Conservation (phyloP, 2,888 invertebrate species). For the Hypena proboscidalis region DNA sequence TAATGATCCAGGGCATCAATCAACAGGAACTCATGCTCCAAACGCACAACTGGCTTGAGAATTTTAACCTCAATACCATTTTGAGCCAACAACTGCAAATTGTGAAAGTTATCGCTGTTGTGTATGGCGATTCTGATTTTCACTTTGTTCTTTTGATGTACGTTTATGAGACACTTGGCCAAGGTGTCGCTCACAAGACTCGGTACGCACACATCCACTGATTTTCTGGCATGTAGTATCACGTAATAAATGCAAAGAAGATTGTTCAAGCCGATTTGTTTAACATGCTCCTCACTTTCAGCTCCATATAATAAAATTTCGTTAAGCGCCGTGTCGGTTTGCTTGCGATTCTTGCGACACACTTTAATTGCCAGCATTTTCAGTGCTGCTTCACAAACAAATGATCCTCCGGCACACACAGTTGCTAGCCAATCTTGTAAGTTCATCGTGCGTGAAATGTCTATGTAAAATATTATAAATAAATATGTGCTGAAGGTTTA, state of each 20-base stretch:
- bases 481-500: no score
- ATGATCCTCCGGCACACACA: conserved; percentile 15
- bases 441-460: conserved; percentile 6
- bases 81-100: conserved; percentile 48
- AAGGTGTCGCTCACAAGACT: conserved; percentile 59
- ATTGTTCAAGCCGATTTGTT: conserved; percentile 59
- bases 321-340: conserved; percentile 49
- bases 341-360: conserved; percentile 22
- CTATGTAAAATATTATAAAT: background rate
- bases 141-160: conserved; percentile 50
- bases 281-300: conserved; percentile 47
- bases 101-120: conserved; percentile 46
- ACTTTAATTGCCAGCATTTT: conserved; percentile 18
- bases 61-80: conserved; percentile 61
- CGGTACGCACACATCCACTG: conserved; percentile 66
- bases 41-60: conserved; percentile 46
- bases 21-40: conserved; percentile 67
- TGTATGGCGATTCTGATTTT: conserved; percentile 60
- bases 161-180: conserved; percentile 54
- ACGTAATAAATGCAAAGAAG: conserved; percentile 63
- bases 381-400: conserved; percentile 14
- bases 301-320: conserved; percentile 67
- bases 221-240: conserved; percentile 55
- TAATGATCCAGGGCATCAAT: conserved; percentile 50
- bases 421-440: conserved; percentile 12